phyloP scores from a whole-genome alignment of 2,888 invertebrate species.

The Lithosia quadra region DNA sequence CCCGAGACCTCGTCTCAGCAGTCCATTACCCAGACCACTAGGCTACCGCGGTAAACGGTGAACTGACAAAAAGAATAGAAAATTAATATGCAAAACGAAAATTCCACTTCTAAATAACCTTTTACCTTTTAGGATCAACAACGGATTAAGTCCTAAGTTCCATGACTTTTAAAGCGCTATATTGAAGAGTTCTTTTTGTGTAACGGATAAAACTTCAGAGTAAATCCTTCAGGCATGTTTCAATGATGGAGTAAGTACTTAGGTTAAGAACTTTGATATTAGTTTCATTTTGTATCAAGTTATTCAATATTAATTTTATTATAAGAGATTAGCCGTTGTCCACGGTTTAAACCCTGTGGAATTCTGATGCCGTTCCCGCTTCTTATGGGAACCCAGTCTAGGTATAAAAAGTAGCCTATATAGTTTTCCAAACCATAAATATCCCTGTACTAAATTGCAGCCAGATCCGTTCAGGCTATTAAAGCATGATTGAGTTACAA shows the following conservation, averaged over 20 bases:
- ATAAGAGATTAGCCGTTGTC: too few relatives aligned
- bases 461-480: too few relatives aligned
- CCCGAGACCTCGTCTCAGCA: too few relatives aligned
- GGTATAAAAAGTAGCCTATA: too few relatives aligned
- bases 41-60: too few relatives aligned
- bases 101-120: neutral
- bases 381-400: too few relatives aligned
- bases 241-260: neutral
- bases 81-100: neutral
- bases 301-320: neutral
- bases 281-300: slow-evolving; percentile 2
- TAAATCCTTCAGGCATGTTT: neutral
- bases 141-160: slow-evolving; percentile 2
- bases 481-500: too few relatives aligned
- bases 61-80: neutral
- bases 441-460: too few relatives aligned
- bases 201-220: slow-evolving; percentile 2
- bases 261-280: slow-evolving; percentile 3
- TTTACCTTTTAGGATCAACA: neutral
- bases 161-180: slow-evolving; percentile 4
- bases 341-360: too few relatives aligned
- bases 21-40: too few relatives aligned
- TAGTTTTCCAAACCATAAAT: too few relatives aligned
- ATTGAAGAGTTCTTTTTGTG: slow-evolving; percentile 2
- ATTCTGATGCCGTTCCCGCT: too few relatives aligned